Conservation (phyloP, 2,888 invertebrate genomes). For the Luperina testacea region DNA sequence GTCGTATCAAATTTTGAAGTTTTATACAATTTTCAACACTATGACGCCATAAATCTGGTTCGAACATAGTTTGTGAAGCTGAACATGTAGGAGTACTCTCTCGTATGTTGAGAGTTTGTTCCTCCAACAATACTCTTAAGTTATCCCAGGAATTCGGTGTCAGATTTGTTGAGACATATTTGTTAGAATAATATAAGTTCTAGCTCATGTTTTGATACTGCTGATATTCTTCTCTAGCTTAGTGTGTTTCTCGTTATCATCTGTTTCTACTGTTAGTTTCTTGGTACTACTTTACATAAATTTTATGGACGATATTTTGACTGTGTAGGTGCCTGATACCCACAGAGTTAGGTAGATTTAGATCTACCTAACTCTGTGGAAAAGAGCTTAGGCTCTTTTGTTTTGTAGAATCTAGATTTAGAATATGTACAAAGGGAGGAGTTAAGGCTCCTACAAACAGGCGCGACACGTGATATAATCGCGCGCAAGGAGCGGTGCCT, state of each 20-base stretch:
- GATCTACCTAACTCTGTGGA: no score
- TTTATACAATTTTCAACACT: slow-evolving; percentile 59
- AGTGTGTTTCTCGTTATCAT: background rate
- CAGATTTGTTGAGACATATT: slow-evolving; percentile 54
- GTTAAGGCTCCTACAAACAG: no score
- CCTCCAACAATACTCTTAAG: slow-evolving; percentile 54
- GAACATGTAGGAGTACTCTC: slow-evolving; percentile 44
- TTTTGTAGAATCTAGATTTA: slow-evolving; percentile 6
- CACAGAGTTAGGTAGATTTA: background rate
- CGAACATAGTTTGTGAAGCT: slow-evolving; percentile 58
- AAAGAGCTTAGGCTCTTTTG: background rate
- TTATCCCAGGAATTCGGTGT: slow-evolving; percentile 53
- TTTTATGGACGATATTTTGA: background rate
- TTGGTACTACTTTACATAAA: background rate
- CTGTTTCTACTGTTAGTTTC: slow-evolving; percentile 1
- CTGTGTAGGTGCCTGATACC: background rate
- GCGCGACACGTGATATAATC: no score
- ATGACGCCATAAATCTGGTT: slow-evolving; percentile 54
- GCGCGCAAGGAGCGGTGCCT: no score
- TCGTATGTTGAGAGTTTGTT: slow-evolving; percentile 54
- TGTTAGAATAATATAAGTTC: slow-evolving; percentile 48
- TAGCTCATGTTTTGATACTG: slow-evolving; percentile 34
- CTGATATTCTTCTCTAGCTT: slow-evolving; percentile 25
- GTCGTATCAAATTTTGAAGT: slow-evolving; percentile 61
- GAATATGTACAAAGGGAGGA: slow-evolving; percentile 9